Evolutionary conservation across 2,888 invertebrate species (phyloP), one percentile per base, ranked within the genome.

Genomic region (Oxystoma pomonae): DNA sequence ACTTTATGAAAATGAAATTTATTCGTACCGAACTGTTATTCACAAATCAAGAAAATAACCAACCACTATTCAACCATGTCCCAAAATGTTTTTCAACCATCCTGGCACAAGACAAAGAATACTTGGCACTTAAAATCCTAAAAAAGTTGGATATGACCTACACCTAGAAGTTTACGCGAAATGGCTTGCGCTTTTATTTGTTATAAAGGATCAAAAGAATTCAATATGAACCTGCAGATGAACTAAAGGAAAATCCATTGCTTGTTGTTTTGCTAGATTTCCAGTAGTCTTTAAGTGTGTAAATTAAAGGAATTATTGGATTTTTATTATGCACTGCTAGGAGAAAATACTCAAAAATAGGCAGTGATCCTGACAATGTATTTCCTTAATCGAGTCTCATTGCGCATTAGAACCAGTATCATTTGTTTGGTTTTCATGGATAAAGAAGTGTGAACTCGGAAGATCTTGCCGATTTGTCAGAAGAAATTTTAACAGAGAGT

Each of bases 251-350:
- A 35, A 35, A 7, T 53, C 53, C 53, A 9, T 9, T 9, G n/a
- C 5, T 9, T 5, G 53, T 72, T 1, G 64, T 64, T 19, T 59
- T 75, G 1, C 19, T 75, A 3, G 75, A 75, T 52, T 75, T 73
- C 65, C 75, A 75, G 63, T 22, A 72, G 20, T 66, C 70, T 12
- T 63, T 67, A 17, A 19, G 67, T 1, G 61, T 51, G 68, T 51
- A 66, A 74, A 16, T 62, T 77, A 12, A 55, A 77, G n/a, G 62
- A 72, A 12, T 67, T 70, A 22, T 19, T 53, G n/a, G 19, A 53
- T n/a, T 17, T 53, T 9, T 79, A 79, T 63, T 68, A 78, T 62
- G 63, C 71, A n/a, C 69, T 72, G 1, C 64, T 78, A 7, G 68
- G 72, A 0, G 66, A 66, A 1, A 61, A 65, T 62, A 64, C 78